Conservation (phyloP, 2,797 vertebrate species). For the Fundulus diaphanus region DNA sequence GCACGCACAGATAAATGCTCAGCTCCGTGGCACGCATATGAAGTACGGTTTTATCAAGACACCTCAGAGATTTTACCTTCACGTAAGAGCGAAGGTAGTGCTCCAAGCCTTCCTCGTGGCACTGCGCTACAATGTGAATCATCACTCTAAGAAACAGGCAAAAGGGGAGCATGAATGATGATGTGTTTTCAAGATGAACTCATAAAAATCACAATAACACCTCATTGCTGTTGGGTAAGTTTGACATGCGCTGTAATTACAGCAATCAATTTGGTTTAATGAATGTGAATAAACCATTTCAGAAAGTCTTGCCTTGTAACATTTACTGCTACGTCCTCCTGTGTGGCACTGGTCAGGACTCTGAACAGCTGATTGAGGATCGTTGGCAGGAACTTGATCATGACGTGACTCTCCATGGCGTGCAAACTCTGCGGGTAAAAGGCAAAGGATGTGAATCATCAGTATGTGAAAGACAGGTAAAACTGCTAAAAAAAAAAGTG, state of each 20-base stretch:
- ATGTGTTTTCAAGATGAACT: background rate
- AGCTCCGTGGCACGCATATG: background rate
- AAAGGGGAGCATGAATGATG: background rate
- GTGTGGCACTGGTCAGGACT: slow-evolving; percentile 91
- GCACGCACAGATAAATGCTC: background rate
- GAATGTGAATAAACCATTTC: background rate
- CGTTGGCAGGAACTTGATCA: slow-evolving; percentile 98
- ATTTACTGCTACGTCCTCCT: slow-evolving; percentile 96
- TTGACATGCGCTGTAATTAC: background rate
- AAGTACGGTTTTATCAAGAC: background rate
- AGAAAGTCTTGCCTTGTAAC: slow-evolving; percentile 87
- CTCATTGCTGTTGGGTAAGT: background rate
- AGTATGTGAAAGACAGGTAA: background rate
- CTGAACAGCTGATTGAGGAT: slow-evolving; percentile 94
- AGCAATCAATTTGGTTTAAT: slow-evolving; percentile 1
- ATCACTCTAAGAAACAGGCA: slow-evolving; percentile 87
- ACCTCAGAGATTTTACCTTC: slow-evolving; percentile 80
- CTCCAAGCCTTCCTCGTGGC: slow-evolving; percentile 96
- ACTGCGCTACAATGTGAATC: slow-evolving; percentile 97
- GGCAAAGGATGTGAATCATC: background rate
- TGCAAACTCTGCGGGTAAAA: slow-evolving; percentile 88
- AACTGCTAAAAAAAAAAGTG: background rate
- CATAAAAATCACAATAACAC: background rate
- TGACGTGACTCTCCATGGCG: slow-evolving; percentile 96
- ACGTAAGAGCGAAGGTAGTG: slow-evolving; percentile 96